Base-by-base conservation (phyloP, 2,888 invertebrate species). In the Rutpela maculata region DNA sequence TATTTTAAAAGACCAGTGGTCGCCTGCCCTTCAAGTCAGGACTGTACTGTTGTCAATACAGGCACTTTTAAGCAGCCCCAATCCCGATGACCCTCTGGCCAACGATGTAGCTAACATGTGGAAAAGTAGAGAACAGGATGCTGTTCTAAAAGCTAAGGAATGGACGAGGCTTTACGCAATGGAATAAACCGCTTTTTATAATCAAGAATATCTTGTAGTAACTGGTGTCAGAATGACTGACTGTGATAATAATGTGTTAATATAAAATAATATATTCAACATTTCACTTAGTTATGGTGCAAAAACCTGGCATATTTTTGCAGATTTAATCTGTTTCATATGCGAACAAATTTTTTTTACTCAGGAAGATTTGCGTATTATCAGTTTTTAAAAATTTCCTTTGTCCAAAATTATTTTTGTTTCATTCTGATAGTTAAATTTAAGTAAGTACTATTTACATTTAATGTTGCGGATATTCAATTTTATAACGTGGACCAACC, bases 41-140 rank as follows among this genome's bases (percentile, higher is more conserved):
- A 99, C 99, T 86, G 99, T 99, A 84, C 92, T 99, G 86, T 92
- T 99, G 84, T 99, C 99, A 79, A 99, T 99, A 91, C 99, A 99
- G 91, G 99, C 99, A 80, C 93, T 99, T 85, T 92, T 99, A 87
- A 98, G 99, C 90, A 88, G 88, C 65, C 99, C 99, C 56, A 99
- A 99, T 92, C 99, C 99, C 1, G 99, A 99, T 90, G 99, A 99
- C 92, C 99, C 99, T 66, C 91, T 99, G 89, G 98, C 97, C 81
- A 99, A 99, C 91, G 98, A 98, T 91, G 99, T 99, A 83, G 99
- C 99, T 78, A 98, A 98, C 90, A 93, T 98, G 89, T 99, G 99
- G 99, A 99, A 99, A 93, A 94, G 95, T 86, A 97, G 99, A 91
- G 99, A 99, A 92, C 95, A 93, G 85, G 97, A 98, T 91, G 99